phyloP scores from a whole-genome alignment of 1,140 invertebrate genomes.

The Berghia stephanieae region DNA sequence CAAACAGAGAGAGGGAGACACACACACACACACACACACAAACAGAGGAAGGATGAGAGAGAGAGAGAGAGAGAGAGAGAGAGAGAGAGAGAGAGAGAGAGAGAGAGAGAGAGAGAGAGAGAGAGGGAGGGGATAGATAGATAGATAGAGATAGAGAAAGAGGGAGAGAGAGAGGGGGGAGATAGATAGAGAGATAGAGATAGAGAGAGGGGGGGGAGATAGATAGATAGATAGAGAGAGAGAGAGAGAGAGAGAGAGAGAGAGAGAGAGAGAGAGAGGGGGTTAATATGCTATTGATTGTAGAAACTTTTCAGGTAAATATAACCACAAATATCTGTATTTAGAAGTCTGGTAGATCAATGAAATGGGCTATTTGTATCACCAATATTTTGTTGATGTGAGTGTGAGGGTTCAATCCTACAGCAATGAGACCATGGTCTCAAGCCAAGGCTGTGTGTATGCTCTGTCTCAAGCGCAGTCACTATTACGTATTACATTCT shows the following conservation, averaged over 20 bases:
- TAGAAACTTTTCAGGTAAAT: not conserved
- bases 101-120: conserved; percentile 10
- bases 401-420: not conserved
- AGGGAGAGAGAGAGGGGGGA: too few species aligned
- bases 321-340: not conserved
- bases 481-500: too few species aligned
- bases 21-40: too few species aligned
- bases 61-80: not conserved
- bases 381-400: not conserved
- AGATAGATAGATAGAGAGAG: too few species aligned
- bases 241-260: conserved; percentile 9
- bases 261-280: conserved; percentile 3
- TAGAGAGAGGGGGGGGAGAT: too few species aligned
- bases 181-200: too few species aligned
- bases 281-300: not conserved
- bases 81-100: conserved; percentile 12
- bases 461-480: too few species aligned
- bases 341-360: not conserved
- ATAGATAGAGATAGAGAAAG: too few species aligned
- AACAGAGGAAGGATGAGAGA: too few species aligned
- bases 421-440: not conserved
- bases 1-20: too few species aligned
- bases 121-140: too few species aligned
- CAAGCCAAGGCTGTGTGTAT: too few species aligned
- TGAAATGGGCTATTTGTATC: not conserved